Conservation (phyloP, 2,797 vertebrate species). For the Lepilemur ruficaudatus region DNA sequence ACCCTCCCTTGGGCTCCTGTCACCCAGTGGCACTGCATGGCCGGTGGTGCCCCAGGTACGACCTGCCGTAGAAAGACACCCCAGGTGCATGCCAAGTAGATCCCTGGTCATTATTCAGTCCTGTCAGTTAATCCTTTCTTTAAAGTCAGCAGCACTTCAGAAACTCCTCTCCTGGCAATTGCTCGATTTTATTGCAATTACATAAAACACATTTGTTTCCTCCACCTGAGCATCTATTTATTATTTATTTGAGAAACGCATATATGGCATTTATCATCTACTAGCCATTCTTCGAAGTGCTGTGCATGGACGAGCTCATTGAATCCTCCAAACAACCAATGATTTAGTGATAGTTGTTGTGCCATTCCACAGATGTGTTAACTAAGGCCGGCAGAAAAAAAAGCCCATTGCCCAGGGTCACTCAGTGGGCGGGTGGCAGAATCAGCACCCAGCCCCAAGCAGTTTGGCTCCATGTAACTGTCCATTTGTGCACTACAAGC, state of each 20-base stretch:
- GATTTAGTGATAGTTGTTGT: too few relatives aligned
- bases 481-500: accelerated
- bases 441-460: too few relatives aligned
- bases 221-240: background rate
- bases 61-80: accelerated
- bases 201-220: too few relatives aligned
- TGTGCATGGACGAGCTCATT: accelerated
- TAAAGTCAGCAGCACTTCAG: accelerated
- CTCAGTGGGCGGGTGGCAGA: background rate
- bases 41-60: accelerated
- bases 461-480: accelerated
- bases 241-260: background rate
- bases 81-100: accelerated
- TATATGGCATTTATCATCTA: accelerated
- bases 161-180: background rate
- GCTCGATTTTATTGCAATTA: too few relatives aligned
- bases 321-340: accelerated
- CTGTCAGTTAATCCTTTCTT: background rate
- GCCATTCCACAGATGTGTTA: background rate
- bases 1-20: accelerated
- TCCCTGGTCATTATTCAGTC: accelerated
- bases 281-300: background rate
- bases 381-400: background rate
- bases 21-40: too few relatives aligned
- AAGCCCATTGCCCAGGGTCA: accelerated